Evolutionary conservation across 2,888 invertebrate genomes (phyloP), one percentile per base, ranked within the genome.

Genomic region (Drosophila flavopinicola): DNA sequence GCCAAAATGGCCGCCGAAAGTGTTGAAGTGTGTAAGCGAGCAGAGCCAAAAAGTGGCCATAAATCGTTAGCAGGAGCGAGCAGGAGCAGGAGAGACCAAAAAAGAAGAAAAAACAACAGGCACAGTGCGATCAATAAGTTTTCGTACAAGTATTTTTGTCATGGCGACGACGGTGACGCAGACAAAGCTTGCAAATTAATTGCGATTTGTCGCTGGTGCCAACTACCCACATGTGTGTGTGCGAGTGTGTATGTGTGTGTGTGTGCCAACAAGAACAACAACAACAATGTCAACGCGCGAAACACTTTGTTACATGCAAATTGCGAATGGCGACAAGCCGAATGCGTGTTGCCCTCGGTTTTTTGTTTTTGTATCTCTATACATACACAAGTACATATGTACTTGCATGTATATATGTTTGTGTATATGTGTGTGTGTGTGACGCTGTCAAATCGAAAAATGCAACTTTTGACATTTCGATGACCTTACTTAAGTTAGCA

Each of bases 391-490:
- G 45, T 39, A 23, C 20, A 38, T 33, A 24, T 11, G 17, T 47
- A 17, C 1, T 1, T 37, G 3, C 5, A 54, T n/a, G 10, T 15
- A 17, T 27, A 9, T 51, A 3, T 41, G 24, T 39, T 6, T 24
- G 7, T 52, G 17, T 44, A 37, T 58, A 29, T 54, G 20, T 59
- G 48, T 44, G 44, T 45, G 47, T 37, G 29, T 53, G 44, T 47
- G 41, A 47, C 35, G 37, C 66, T 66, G 76, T 75, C 75, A 78
- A 79, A 85, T 75, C 69, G 70, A 65, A 74, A 72, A 87, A 80
- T 85, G 86, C 85, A 87, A 87, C 87, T 86, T 90, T 90, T 90
- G 90, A 90, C 90, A 90, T 90, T 90, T 90, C 89, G 88, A 89
- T 90, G 90, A 90, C 90, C 90, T 90, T 90, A 89, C 84, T 78